Evolutionary conservation across 2,113 vertebrate genomes (phyloP).

Genomic region (Elachura formosa): DNA sequence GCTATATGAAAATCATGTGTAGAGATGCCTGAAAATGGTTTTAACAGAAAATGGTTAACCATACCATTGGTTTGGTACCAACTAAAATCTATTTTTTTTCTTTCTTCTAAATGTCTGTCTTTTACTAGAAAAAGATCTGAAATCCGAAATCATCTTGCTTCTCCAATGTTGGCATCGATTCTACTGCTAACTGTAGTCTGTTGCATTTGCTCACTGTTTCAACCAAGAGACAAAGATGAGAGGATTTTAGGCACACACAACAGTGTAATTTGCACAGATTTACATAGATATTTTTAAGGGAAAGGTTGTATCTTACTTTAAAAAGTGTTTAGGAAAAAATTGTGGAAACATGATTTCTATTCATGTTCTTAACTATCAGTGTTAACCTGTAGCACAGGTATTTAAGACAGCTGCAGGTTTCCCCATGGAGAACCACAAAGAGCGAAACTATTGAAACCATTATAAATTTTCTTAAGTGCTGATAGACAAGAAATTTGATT

Average conservation of each 20-base stretch:
- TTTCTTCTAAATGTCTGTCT: neutral
- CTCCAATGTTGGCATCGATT: neutral
- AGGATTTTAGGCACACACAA: neutral
- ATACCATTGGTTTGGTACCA: no score
- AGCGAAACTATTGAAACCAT: neutral
- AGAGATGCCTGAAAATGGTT: neutral
- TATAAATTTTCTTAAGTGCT: neutral
- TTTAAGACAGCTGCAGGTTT: neutral
- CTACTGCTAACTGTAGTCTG: neutral
- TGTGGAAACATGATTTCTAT: neutral
- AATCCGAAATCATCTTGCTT: neutral
- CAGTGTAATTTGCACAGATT: neutral
- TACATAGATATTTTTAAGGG: neutral
- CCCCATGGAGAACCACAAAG: neutral
- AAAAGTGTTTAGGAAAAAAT: neutral
- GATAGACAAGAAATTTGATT: neutral
- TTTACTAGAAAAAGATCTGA: neutral
- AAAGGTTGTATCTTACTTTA: neutral
- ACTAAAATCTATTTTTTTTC: neutral
- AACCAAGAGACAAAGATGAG: neutral
- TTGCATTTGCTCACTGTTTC: neutral
- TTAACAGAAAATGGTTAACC: neutral
- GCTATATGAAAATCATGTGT: neutral
- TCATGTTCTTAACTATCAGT: neutral
- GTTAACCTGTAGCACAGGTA: neutral